Conservation (phyloP, 2,888 invertebrate genomes). For the Fragum fragum region DNA sequence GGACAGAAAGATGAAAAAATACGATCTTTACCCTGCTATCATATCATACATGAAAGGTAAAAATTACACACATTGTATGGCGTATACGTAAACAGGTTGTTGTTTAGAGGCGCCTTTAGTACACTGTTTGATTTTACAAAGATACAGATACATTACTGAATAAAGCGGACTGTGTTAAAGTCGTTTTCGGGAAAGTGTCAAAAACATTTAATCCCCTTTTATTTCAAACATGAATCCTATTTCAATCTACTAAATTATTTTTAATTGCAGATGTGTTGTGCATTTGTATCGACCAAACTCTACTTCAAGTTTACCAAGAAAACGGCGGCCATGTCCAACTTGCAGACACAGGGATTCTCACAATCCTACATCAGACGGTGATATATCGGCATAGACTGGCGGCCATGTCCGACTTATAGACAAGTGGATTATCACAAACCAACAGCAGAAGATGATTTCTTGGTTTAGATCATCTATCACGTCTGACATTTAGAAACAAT, state of each 20-base stretch:
- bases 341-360: constrained; percentile 75
- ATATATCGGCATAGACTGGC: constrained; percentile 20
- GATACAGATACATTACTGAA: too few relatives aligned
- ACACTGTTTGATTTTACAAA: too few relatives aligned
- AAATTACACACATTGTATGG: too few relatives aligned
- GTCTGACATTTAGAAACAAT: too few relatives aligned
- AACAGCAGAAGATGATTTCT: constrained; percentile 60
- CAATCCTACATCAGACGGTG: constrained; percentile 73
- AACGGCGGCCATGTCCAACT: constrained; percentile 78
- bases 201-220: too few relatives aligned
- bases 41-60: constrained; percentile 67
- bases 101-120: too few relatives aligned
- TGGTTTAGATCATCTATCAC: background rate
- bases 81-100: too few relatives aligned
- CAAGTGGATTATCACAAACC: constrained; percentile 76
- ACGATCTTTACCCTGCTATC: constrained; percentile 61
- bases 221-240: too few relatives aligned
- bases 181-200: too few relatives aligned
- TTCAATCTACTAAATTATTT: too few relatives aligned
- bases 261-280: constrained; percentile 58
- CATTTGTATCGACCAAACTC: constrained; percentile 59
- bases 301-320: constrained; percentile 40
- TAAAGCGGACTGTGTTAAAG: too few relatives aligned
- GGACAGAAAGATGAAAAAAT: constrained; percentile 88
- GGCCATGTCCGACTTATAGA: too few relatives aligned